These are phyloP conservation scores for Scleropages formosus DNA, from an alignment of 2,797 vertebrate species.

Conservation along the genomic window DNA sequence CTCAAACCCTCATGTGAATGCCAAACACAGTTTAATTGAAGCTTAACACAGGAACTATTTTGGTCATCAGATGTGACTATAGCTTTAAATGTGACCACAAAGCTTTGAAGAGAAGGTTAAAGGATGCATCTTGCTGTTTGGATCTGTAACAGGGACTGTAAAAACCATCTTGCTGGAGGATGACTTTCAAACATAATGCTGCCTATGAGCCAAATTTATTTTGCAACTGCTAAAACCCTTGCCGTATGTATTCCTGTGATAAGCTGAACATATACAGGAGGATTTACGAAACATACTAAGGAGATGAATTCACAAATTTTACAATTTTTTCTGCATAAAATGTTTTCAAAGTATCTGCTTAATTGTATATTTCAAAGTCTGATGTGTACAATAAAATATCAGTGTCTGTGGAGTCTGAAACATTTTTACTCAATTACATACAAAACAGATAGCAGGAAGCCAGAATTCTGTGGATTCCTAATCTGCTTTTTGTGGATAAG, in stretches of 20 bases:
- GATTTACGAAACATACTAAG: slow-evolving; percentile 20
- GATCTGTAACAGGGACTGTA: slow-evolving; percentile 10
- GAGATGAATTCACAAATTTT: slow-evolving; percentile 9
- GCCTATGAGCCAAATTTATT: not conserved
- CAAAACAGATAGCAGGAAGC: not conserved
- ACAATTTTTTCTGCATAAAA: not conserved
- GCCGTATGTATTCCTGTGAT: slow-evolving; percentile 17
- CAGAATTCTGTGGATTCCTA: not conserved
- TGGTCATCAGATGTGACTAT: not conserved
- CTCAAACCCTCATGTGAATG: not conserved
- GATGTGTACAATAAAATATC: slow-evolving; percentile 18
- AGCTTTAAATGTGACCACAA: not conserved
- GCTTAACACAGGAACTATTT: not conserved
- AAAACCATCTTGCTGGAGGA: not conserved
- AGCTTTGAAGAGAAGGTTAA: not conserved
- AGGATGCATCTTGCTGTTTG: not conserved
- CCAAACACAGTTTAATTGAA: not conserved
- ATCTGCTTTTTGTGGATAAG: slow-evolving; percentile 3
- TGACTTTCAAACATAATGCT: not conserved
- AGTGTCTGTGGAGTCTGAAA: not conserved
- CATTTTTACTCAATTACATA: not conserved
- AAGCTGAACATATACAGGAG: slow-evolving; percentile 17
- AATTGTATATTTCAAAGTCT: slow-evolving; percentile 7
- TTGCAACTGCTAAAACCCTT: not conserved
- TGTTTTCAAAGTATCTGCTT: not conserved